Evolutionary conservation across 2,888 invertebrate genomes (phyloP).

Genomic region (Branchinecta sandiegonensis): DNA sequence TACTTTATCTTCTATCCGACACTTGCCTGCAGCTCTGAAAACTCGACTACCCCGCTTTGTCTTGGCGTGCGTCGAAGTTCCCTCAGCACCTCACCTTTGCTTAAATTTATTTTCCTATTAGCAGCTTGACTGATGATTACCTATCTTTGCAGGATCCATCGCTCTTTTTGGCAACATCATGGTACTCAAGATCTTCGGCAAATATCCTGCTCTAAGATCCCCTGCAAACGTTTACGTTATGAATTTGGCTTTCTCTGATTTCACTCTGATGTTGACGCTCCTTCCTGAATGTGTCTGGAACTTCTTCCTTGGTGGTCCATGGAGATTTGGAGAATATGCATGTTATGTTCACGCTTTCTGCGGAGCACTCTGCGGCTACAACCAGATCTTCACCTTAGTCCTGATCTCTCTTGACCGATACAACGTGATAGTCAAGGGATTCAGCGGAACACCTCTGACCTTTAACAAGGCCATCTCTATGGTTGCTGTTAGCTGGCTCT

Average conservation of each 20-base stretch:
- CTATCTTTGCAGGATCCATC: constrained; percentile 13
- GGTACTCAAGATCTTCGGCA: constrained; percentile 23
- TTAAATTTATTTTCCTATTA: no score
- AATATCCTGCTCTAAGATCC: constrained; percentile 29
- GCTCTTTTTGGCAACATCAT: constrained; percentile 22
- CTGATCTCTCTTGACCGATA: constrained; percentile 33
- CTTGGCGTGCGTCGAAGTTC: no score
- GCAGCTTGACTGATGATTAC: no score
- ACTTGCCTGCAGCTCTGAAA: no score
- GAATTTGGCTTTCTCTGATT: constrained; percentile 32
- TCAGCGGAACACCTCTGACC: constrained; percentile 30
- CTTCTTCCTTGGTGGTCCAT: constrained; percentile 28
- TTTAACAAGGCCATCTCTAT: constrained; percentile 27
- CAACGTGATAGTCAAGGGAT: constrained; percentile 33
- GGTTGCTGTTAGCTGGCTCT: constrained; percentile 32
- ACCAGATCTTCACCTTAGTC: constrained; percentile 34
- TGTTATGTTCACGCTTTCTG: constrained; percentile 33
- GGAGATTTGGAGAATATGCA: constrained; percentile 31
- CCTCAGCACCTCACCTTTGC: no score
- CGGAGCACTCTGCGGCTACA: constrained; percentile 33
- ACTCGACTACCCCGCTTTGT: no score
- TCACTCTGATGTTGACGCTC: constrained; percentile 32
- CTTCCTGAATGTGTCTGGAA: constrained; percentile 24
- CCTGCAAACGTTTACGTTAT: constrained; percentile 34
- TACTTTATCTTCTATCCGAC: no score